A percentile compares a stretch with the other conserved stretches of the same genome.
Evolutionary conservation across 1,140 invertebrate species (phyloP).

Genomic region (Drosophila tristis): DNA sequence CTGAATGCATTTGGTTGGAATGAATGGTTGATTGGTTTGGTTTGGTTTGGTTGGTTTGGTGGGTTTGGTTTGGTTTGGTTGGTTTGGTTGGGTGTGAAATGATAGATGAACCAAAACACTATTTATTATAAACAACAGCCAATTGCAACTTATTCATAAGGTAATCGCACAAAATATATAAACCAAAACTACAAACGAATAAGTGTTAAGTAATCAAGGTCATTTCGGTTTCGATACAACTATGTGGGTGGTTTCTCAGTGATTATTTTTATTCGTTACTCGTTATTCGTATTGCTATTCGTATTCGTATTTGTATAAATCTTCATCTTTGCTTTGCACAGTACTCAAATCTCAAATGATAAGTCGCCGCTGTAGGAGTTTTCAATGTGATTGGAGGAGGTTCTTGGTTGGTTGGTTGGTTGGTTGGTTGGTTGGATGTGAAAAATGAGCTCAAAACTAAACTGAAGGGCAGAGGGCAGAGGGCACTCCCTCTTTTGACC

Average conservation of each 20-base stretch:
- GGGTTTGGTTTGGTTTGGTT: constrained; percentile 13
- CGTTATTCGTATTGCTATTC: no score
- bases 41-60: neutral
- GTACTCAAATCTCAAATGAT: no score
- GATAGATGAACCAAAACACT: constrained; percentile 54
- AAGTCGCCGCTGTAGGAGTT: no score
- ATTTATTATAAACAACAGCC: constrained; percentile 69
- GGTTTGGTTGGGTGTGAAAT: constrained; percentile 34
- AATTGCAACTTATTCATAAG: constrained; percentile 73
- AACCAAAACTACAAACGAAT: constrained; percentile 49
- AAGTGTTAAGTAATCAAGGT: constrained; percentile 40
- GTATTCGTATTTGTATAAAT: no score
- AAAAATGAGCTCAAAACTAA: no score
- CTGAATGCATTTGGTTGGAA: neutral
- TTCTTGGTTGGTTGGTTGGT: no score
- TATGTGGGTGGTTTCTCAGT: constrained; percentile 6
- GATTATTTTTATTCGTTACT: neutral
- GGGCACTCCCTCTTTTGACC: no score
- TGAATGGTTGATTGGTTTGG: constrained; percentile 1
- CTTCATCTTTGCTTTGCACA: no score
- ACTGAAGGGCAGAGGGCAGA: no score
- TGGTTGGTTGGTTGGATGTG: no score
- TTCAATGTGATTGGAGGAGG: no score
- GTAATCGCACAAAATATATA: constrained; percentile 43
- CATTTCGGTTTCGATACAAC: constrained; percentile 36